Conservation (phyloP, 2,113 vertebrate genomes). For the Sitta europaea region DNA sequence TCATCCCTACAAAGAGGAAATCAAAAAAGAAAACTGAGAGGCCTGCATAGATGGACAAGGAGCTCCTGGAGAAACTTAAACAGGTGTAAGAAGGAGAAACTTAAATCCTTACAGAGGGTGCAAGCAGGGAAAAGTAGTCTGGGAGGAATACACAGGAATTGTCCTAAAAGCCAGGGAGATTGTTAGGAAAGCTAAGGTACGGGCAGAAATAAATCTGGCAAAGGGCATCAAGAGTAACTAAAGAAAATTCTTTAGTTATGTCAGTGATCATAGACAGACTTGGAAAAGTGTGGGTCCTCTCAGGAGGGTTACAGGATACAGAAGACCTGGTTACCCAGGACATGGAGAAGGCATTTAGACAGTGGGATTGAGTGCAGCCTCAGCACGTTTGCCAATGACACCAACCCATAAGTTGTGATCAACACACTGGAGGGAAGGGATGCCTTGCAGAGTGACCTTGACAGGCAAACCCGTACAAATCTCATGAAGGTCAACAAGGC, state of each 20-base stretch:
- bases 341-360: background rate
- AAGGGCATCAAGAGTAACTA: background rate
- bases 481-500: background rate
- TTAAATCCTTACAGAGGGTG: background rate
- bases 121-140: background rate
- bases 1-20: background rate
- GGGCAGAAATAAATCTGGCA: background rate
- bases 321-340: background rate
- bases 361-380: background rate
- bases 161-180: background rate
- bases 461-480: background rate
- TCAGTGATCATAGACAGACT: background rate
- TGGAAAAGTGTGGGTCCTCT: accelerated
- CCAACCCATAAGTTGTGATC: background rate
- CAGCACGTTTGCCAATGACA: background rate
- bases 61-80: background rate
- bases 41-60: background rate
- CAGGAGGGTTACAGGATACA: background rate
- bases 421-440: background rate
- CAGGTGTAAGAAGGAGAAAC: background rate
- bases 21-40: background rate
- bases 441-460: background rate
- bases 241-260: background rate
- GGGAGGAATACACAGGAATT: background rate
- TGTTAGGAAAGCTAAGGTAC: background rate